Conservation (phyloP, 2,797 vertebrate genomes). For the Molothrus ater region DNA sequence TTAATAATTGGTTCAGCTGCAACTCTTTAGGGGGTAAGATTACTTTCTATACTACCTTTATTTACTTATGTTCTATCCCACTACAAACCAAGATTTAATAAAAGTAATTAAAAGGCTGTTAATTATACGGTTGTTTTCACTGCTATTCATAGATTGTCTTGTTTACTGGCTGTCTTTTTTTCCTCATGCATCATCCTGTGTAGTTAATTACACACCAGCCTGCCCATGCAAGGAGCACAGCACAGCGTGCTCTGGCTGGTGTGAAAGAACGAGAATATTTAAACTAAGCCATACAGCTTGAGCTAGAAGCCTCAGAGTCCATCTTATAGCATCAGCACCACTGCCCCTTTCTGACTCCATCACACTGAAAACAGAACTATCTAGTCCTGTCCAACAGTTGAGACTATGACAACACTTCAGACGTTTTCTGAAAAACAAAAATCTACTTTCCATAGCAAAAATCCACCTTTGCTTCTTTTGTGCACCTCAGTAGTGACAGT, state of each 20-base stretch:
- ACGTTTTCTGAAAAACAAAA: not conserved
- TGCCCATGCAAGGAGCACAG: not conserved
- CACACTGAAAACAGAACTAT: not conserved
- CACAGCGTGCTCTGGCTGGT: not conserved
- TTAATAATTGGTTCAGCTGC: too few species aligned
- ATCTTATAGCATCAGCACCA: not conserved
- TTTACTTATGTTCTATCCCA: too few species aligned
- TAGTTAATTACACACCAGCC: not conserved
- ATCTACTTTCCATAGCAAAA: not conserved
- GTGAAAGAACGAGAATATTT: not conserved
- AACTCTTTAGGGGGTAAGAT: too few species aligned
- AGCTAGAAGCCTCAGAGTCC: not conserved
- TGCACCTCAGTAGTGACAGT: not conserved
- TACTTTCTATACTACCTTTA: too few species aligned
- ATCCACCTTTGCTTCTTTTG: not conserved
- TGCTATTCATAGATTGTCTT: not conserved
- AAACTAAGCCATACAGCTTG: not conserved
- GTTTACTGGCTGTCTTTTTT: not conserved
- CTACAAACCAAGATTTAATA: not conserved
- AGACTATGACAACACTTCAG: not conserved
- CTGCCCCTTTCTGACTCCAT: not conserved
- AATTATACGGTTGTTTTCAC: not conserved
- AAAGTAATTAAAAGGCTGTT: not conserved
- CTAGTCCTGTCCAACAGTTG: not conserved
- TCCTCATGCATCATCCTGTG: accelerated